Evolutionary conservation across 2,797 vertebrate species (phyloP), one percentile per base, ranked within the genome.

Genomic region (Brachyrhaphis roseni): DNA sequence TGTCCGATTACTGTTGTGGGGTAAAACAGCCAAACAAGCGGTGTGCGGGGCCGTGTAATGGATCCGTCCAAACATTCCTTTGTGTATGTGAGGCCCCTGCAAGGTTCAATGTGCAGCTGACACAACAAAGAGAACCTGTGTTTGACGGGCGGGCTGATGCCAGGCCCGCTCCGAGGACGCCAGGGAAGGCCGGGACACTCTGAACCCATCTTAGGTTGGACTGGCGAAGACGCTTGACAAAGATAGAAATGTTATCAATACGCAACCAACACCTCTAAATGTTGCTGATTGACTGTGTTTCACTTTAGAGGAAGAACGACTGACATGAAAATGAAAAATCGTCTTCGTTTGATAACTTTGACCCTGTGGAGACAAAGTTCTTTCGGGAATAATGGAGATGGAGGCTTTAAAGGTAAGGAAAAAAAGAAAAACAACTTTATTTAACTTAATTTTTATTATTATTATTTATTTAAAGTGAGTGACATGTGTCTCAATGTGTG

Each of bases 71-170:
- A 93, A 94, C 93, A 94, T 93, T 92, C 90, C 92, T 94, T 92
- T 93, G 93, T 94, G 91, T 93, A 76, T 74, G 79, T 78, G 92
- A 93, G 93, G 93, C 92, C 92, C 91, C 89, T 79, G 90, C 78
- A 76, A 94, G 92, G 92, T 90, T 91, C 90, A 90, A 84, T 90
- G 89, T 93, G 85, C 84, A 86, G 85, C 87, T 87, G 89, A 90
- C 88, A 93, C 89, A 93, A 95, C 94, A 95, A 95, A 94, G 94
- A 84, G 83, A 87, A 93, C 89, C 93, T 93, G 92, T 95, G 93
- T 95, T 93, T 93, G 91, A 94, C 85, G 84, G 84, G 86, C 79
- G 78, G 86, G 74, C 51, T 28, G 47, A 76, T 86, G 91, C 87
- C 85, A 92, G 89, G 88, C 76, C 88, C 76, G 75, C 81, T 83